Evolutionary conservation across 2,113 vertebrate species (phyloP), one percentile per base, ranked within the genome.

Genomic region (Tachysurus fulvidraco): DNA sequence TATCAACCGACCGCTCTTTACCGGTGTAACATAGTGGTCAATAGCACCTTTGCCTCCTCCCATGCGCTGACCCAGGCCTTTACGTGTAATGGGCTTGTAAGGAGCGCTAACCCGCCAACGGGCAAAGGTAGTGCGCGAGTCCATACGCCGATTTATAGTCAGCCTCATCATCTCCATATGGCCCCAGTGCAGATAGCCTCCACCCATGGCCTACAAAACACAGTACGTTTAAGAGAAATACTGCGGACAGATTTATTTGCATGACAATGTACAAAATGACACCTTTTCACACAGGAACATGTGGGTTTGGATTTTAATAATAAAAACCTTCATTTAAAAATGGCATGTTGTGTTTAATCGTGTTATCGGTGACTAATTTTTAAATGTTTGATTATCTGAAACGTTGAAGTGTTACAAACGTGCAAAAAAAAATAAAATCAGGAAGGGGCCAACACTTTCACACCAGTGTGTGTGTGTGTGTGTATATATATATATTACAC

Each of bases 121-220:
- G 21, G 97, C 97, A 2, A 97, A 99, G 79, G 95, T 99, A 11
- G 90, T 96, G 30, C 89, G 94, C 73, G 96, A 65, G 19, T 99
- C 95, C 86, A 99, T 95, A 79, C 91, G 90, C n/a, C 98, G 96
- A 67, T 96, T 98, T 87, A 99, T 93, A 0, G 96, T 98, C 62
- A 99, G 91, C 64, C 98, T 96, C 19, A 99, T 98, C 97, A 99
- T 99, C 93, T 99, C 98, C 0, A 98, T 92, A 93, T 99, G 98
- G 62, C 97, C 97, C 96, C 97, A 99, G 6, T 94, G 97, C 25
- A 99, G 94, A 90, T 98, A 99, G 0, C 98, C 98, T 0, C 98
- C 98, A 67, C 96, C 97, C 86, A 99, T 7, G 0, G 98, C 98
- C 98, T 99, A 88, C 12, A 80, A 64, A 46, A 17, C 59, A n/a